Conservation (phyloP, 92 coral and sea anemone genomes). For the Palythoa grandiflora region DNA sequence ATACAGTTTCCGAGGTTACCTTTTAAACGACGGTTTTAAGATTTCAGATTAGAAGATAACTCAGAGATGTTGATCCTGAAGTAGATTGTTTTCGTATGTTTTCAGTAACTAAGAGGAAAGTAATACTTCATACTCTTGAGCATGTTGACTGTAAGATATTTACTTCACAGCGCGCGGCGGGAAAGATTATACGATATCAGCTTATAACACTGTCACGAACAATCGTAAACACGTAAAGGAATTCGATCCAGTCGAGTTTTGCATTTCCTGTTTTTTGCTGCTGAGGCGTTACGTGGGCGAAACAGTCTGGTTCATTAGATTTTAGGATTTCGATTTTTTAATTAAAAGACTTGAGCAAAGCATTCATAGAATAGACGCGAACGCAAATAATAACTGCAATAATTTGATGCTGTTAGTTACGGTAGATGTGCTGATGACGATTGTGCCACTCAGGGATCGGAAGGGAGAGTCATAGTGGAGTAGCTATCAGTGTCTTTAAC, state of each 20-base stretch:
- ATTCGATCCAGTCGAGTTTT: not conserved
- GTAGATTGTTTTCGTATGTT: not conserved
- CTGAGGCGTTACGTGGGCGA: not conserved
- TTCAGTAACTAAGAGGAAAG: not conserved
- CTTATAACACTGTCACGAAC: not conserved
- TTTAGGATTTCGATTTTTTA: not conserved
- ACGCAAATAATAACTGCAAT: not conserved
- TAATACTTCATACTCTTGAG: not conserved
- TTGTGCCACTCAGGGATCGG: too few species aligned
- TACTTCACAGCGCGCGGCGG: not conserved
- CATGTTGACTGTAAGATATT: not conserved
- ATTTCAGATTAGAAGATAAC: not conserved
- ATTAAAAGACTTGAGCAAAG: not conserved
- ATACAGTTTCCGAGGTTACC: not conserved
- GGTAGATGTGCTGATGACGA: too few species aligned
- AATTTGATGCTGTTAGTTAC: too few species aligned
- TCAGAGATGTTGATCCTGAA: not conserved
- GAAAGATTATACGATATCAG: not conserved
- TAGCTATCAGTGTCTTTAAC: too few species aligned
- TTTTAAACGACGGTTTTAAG: not conserved
- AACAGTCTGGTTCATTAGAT: not conserved
- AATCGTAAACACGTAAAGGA: constrained; percentile 3
- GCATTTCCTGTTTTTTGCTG: not conserved
- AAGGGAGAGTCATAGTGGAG: too few species aligned
- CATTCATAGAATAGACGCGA: not conserved